A percentile compares a stretch with the other conserved stretches of the same genome.
These are phyloP conservation scores for Tethea ocularis DNA, from an alignment of 2,888 invertebrate species.

Conservation along the genomic window DNA sequence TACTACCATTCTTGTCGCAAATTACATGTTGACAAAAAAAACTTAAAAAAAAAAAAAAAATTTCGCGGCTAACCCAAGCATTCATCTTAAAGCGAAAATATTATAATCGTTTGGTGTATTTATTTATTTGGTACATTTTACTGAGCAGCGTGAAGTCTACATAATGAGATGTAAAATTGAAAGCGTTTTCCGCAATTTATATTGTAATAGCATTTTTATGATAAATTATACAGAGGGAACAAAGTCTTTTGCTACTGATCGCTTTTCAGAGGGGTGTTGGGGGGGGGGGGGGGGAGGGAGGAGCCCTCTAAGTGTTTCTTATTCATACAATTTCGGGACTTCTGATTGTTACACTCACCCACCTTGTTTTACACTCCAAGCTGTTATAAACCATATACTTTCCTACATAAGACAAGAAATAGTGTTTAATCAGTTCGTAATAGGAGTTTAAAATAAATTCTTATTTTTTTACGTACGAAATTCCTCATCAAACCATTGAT, in stretches of 20 bases:
- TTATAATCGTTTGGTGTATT: too few relatives aligned
- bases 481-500: conserved; percentile 47
- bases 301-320: conserved; percentile 39
- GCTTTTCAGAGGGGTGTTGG: neutral
- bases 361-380: neutral
- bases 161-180: neutral
- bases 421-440: conserved; percentile 17
- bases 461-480: conserved; percentile 49
- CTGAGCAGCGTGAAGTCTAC: too few relatives aligned
- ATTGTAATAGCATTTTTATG: neutral
- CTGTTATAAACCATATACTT: conserved; percentile 12
- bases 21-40: too few relatives aligned
- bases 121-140: too few relatives aligned
- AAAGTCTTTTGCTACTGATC: conserved; percentile 1
- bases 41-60: too few relatives aligned
- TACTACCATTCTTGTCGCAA: too few relatives aligned
- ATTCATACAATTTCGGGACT: conserved; percentile 49
- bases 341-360: conserved; percentile 30
- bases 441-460: conserved; percentile 45
- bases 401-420: conserved; percentile 17
- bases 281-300: neutral
- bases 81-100: too few relatives aligned
- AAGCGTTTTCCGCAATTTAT: conserved; percentile 1
- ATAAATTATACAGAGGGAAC: neutral
- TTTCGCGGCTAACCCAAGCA: too few relatives aligned